Evolutionary conservation across 2,888 invertebrate species (phyloP).

Genomic region (Lochmaea crataegi): DNA sequence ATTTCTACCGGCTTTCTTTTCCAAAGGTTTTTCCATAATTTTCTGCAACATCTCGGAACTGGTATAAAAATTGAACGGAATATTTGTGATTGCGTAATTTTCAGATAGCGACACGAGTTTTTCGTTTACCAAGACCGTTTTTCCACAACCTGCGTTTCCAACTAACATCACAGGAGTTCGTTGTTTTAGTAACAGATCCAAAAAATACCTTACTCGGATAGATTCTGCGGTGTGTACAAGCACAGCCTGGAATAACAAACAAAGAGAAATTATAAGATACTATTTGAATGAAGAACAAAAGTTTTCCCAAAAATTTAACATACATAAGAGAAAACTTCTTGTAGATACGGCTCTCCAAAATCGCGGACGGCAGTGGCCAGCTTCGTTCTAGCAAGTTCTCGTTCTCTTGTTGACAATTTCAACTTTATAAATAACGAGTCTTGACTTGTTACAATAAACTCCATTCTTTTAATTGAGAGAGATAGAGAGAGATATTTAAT

Average conservation of each 20-base stretch:
- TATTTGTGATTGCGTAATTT: constrained; percentile 88
- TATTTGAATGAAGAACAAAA: too few relatives aligned
- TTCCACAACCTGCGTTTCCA: constrained; percentile 93
- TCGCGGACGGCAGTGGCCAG: too few relatives aligned
- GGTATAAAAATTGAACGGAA: constrained; percentile 97
- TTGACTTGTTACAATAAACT: too few relatives aligned
- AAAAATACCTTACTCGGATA: constrained; percentile 87
- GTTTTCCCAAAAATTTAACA: too few relatives aligned
- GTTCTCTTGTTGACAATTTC: too few relatives aligned
- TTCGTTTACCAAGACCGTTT: constrained; percentile 85
- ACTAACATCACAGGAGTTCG: constrained; percentile 95
- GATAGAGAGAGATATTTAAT: too few relatives aligned
- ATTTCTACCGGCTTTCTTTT: constrained; percentile 95
- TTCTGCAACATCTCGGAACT: constrained; percentile 94
- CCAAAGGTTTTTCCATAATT: constrained; percentile 92
- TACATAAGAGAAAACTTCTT: too few relatives aligned
- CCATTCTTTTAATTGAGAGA: too few relatives aligned
- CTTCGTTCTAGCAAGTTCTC: too few relatives aligned
- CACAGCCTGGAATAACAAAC: constrained; percentile 73
- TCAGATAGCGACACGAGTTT: constrained; percentile 80
- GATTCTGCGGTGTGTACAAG: constrained; percentile 95
- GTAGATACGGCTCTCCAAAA: too few relatives aligned
- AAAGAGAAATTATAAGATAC: too few relatives aligned
- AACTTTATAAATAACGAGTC: too few relatives aligned
- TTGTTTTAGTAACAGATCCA: constrained; percentile 89